A percentile compares a stretch with the other conserved stretches of the same genome.
phyloP scores from a whole-genome alignment of 2,797 vertebrate genomes.

The Macropus fuliginosus region DNA sequence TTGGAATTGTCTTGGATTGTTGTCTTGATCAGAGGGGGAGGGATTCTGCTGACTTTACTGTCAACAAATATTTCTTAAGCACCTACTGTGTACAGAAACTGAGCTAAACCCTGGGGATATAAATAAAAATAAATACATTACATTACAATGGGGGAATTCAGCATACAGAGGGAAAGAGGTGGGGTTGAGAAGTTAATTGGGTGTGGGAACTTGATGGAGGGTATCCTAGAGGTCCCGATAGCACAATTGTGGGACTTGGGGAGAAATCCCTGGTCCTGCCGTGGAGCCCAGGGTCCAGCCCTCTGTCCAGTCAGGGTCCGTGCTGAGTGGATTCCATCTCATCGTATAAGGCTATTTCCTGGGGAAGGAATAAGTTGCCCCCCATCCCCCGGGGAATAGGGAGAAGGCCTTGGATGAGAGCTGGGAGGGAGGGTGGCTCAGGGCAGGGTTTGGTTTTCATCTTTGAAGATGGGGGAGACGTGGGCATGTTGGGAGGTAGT shows the following conservation, averaged over 20 bases:
- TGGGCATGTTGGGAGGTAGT: neutral
- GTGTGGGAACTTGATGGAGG: neutral
- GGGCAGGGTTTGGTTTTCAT: no score
- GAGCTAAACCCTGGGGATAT: neutral
- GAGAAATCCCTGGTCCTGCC: no score
- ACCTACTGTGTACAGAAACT: neutral
- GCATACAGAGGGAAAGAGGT: no score
- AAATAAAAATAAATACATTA: neutral
- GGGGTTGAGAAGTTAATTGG: neutral
- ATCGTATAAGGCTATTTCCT: no score
- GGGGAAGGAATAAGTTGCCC: no score
- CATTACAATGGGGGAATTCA: neutral
- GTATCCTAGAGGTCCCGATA: no score
- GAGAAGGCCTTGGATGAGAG: no score
- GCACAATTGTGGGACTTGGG: neutral
- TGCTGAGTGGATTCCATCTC: no score
- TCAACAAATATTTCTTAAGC: neutral
- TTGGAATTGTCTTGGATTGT: neutral
- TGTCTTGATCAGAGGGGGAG: neutral
- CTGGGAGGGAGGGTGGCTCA: no score
- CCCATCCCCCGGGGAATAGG: no score
- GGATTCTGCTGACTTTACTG: no score
- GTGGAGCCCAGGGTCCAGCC: no score
- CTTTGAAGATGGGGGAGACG: neutral
- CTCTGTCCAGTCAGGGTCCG: neutral